phyloP scores from a whole-genome alignment of 1,140 invertebrate genomes.

The Ganaspis sp. region DNA sequence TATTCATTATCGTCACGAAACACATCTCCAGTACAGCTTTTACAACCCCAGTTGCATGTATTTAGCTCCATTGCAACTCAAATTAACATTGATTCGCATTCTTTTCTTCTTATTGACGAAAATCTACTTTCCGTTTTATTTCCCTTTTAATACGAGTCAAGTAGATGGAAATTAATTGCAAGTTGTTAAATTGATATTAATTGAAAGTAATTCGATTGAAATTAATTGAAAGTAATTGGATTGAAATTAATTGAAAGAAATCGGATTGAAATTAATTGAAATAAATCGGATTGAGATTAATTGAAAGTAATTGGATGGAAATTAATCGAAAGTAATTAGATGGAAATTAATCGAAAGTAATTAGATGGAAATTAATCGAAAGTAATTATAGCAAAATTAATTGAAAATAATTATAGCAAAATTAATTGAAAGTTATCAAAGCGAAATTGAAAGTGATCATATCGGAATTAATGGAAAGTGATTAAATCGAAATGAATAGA shows the following conservation, averaged over 20 bases:
- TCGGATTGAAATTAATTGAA: too few species aligned
- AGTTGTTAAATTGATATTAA: too few species aligned
- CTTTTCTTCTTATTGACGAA: background rate
- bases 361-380: background rate
- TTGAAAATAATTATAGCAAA: too few species aligned
- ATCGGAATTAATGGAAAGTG: too few species aligned
- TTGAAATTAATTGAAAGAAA: too few species aligned
- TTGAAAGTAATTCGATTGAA: too few species aligned
- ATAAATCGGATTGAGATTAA: too few species aligned
- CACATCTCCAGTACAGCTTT: background rate
- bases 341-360: background rate
- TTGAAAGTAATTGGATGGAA: background rate
- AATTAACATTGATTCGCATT: background rate
- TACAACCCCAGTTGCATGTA: background rate
- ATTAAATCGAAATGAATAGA: too few species aligned
- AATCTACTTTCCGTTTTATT: background rate
- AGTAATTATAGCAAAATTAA: too few species aligned
- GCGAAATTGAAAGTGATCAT: too few species aligned
- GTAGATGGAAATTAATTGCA: background rate
- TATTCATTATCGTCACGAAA: constrained; percentile 23
- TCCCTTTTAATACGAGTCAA: background rate
- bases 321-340: too few species aligned
- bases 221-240: background rate
- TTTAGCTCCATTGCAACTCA: background rate
- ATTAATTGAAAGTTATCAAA: too few species aligned